Conservation (phyloP, 2,797 vertebrate genomes). For the Gymnothorax javanicus region DNA sequence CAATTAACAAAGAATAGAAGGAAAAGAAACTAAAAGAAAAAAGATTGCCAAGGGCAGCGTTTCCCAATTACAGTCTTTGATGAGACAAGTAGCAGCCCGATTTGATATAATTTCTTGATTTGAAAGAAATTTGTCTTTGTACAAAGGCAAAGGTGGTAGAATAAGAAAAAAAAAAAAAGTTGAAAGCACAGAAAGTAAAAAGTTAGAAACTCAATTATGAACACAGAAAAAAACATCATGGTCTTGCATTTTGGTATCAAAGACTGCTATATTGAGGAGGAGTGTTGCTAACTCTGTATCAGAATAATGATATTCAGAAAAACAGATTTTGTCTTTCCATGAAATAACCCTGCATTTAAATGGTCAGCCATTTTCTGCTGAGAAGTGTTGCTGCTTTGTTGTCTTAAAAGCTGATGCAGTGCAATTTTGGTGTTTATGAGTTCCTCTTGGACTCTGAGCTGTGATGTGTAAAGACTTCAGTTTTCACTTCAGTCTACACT, state of each 20-base stretch:
- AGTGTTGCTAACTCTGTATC: background rate
- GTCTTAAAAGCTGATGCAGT: background rate
- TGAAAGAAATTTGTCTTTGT: constrained; percentile 9
- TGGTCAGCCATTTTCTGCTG: background rate
- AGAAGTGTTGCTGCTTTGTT: background rate
- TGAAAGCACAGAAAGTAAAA: background rate
- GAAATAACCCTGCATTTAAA: background rate
- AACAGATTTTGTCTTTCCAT: background rate
- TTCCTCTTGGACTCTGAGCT: background rate
- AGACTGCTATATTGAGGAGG: background rate
- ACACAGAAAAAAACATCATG: background rate
- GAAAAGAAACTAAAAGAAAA: background rate
- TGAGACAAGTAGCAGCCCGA: background rate
- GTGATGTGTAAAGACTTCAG: background rate
- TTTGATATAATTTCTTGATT: background rate
- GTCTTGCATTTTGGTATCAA: background rate
- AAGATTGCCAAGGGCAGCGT: background rate
- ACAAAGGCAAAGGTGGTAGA: background rate
- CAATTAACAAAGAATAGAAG: background rate
- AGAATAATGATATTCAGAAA: background rate
- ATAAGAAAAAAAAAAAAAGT: background rate
- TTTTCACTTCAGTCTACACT: background rate
- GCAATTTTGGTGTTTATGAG: background rate
- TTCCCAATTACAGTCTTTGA: background rate
- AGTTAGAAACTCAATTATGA: background rate